Conservation (phyloP, 23 tunicate species). For the Trididemnum nubilum region DNA sequence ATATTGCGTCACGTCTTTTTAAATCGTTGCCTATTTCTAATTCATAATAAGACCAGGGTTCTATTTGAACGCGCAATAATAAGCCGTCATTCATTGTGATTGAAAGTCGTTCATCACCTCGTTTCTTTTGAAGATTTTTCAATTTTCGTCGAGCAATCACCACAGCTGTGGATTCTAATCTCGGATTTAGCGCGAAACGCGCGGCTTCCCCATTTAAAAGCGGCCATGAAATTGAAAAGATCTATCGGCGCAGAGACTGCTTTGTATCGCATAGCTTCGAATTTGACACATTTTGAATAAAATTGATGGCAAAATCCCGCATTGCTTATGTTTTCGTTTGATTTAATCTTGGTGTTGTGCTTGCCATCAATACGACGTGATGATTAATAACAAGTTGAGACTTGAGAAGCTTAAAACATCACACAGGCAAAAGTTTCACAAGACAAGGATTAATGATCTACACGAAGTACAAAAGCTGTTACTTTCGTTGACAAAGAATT, state of each 20-base stretch:
- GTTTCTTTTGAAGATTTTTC: background rate
- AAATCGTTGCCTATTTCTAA: too few species aligned
- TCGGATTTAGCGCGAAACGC: background rate
- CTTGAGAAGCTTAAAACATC: slow-evolving; percentile 1
- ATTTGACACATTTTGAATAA: background rate
- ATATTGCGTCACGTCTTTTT: too few species aligned
- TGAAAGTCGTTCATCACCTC: background rate
- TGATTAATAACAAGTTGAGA: background rate
- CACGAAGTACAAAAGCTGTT: too few species aligned
- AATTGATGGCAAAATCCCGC: slow-evolving; percentile 3
- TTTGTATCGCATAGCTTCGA: background rate
- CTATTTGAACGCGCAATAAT: background rate
- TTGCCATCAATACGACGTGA: slow-evolving; percentile 14
- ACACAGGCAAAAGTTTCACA: background rate
- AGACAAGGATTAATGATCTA: background rate
- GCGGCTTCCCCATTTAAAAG: background rate
- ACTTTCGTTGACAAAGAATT: too few species aligned
- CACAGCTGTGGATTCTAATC: background rate
- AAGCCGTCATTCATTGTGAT: background rate
- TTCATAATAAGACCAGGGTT: too few species aligned
- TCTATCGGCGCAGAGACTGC: background rate
- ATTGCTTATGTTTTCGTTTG: slow-evolving; percentile 12
- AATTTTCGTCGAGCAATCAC: background rate
- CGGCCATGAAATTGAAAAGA: slow-evolving; percentile 18
- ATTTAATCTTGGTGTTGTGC: slow-evolving; percentile 31